Evolutionary conservation across 2,113 vertebrate genomes (phyloP).

Genomic region (Brevimyrus niger): DNA sequence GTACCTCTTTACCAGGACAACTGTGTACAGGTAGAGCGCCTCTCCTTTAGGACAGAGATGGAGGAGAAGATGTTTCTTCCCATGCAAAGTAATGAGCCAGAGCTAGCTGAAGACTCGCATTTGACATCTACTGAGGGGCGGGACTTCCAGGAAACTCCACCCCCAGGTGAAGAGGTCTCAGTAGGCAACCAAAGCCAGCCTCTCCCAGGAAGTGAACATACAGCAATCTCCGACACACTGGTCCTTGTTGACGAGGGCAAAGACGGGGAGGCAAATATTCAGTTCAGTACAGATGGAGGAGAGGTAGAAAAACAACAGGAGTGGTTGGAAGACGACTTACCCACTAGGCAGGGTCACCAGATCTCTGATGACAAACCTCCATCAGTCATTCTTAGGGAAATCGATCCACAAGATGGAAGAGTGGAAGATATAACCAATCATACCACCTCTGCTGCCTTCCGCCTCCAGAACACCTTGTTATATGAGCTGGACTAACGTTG

Average conservation of each 20-base stretch:
- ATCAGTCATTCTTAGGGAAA: constrained; percentile 52
- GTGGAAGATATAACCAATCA: constrained; percentile 61
- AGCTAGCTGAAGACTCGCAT: too few relatives aligned
- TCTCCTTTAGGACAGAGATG: neutral
- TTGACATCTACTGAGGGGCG: neutral
- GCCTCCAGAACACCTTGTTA: constrained; percentile 70
- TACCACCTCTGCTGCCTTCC: constrained; percentile 60
- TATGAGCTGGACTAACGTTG: constrained; percentile 74
- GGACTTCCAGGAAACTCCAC: neutral
- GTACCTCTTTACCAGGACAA: neutral
- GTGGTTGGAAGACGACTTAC: constrained; percentile 31
- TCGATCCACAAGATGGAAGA: constrained; percentile 55
- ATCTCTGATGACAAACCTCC: neutral
- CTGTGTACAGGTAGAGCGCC: neutral
- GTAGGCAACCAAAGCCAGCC: neutral
- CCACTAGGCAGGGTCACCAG: neutral
- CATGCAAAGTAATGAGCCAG: neutral
- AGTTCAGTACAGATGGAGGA: neutral
- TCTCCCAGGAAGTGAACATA: neutral
- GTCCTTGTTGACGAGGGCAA: neutral
- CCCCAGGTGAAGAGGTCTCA: neutral
- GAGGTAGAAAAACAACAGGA: neutral
- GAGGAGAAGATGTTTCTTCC: neutral
- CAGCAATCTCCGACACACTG: neutral
- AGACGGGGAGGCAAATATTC: neutral